A percentile compares a stretch with the other conserved stretches of the same genome.
These are phyloP conservation scores for Decapterus maruadsi DNA, from an alignment of 2,797 vertebrate genomes.

Conservation along the genomic window DNA sequence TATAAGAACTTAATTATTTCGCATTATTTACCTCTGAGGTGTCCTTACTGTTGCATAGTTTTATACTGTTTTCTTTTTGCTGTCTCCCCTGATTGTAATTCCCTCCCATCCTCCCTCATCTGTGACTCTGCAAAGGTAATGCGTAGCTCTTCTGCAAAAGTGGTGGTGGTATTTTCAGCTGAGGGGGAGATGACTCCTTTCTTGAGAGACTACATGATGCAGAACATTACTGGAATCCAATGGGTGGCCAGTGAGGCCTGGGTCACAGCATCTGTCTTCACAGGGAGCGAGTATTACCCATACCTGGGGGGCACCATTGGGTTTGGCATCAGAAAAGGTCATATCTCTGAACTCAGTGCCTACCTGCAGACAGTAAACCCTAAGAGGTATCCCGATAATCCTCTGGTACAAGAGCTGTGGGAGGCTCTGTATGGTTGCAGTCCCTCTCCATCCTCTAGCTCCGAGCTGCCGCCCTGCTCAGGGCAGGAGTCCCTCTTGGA, in stretches of 20 bases:
- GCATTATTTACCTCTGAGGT: not conserved
- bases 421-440: slow-evolving; percentile 80
- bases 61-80: not conserved
- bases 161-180: slow-evolving; percentile 84
- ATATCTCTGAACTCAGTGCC: slow-evolving; percentile 74
- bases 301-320: slow-evolving; percentile 84
- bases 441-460: slow-evolving; percentile 33
- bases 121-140: slow-evolving; percentile 71
- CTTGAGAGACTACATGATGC: slow-evolving; percentile 81
- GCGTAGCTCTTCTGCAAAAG: slow-evolving; percentile 77
- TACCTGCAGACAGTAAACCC: slow-evolving; percentile 80
- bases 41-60: not conserved
- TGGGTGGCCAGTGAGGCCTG: slow-evolving; percentile 87
- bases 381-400: slow-evolving; percentile 69
- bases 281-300: slow-evolving; percentile 79
- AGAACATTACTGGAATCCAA: slow-evolving; percentile 85
- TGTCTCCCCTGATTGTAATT: slow-evolving; percentile 1
- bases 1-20: not conserved
- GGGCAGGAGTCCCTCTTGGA: slow-evolving; percentile 74
- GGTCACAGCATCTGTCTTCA: slow-evolving; percentile 84
- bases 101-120: not conserved
- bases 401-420: slow-evolving; percentile 80
- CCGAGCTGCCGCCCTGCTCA: slow-evolving; percentile 67
- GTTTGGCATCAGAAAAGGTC: slow-evolving; percentile 81
- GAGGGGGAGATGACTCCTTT: slow-evolving; percentile 86